phyloP scores from a whole-genome alignment of 2,888 invertebrate species.

The Lycocerus yunnanus region DNA sequence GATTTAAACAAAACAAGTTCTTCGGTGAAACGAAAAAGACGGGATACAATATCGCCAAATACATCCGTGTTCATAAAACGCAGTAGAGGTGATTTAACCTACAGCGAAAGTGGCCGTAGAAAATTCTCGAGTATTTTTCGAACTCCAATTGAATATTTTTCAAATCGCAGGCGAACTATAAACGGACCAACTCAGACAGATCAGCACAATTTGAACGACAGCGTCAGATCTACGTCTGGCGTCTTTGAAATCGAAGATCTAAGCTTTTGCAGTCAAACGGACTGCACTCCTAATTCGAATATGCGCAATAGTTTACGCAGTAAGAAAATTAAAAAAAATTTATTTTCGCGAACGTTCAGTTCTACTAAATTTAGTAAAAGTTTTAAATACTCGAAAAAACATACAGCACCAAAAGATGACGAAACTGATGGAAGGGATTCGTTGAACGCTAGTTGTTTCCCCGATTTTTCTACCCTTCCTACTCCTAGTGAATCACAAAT shows the following conservation, averaged over 20 bases:
- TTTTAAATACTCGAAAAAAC: conserved; percentile 40
- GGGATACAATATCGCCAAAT: conserved; percentile 41
- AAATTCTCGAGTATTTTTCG: conserved; percentile 51
- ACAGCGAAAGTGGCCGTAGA: conserved; percentile 46
- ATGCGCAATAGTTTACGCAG: conserved; percentile 12
- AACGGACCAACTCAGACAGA: conserved; percentile 41
- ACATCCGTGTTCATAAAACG: conserved; percentile 34
- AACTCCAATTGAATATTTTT: conserved; percentile 52
- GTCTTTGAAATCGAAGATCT: conserved; percentile 51
- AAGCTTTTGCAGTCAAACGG: conserved; percentile 14
- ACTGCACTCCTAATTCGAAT: background rate
- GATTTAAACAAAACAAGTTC: conserved; percentile 33
- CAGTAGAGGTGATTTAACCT: conserved; percentile 47
- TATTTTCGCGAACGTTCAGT: conserved; percentile 52
- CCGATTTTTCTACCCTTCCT: conserved; percentile 50
- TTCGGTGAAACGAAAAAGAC: conserved; percentile 41
- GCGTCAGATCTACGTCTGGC: conserved; percentile 50
- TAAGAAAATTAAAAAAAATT: conserved; percentile 48
- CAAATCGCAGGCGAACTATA: conserved; percentile 51
- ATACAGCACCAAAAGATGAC: conserved; percentile 45
- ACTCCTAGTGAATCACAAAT: conserved; percentile 37
- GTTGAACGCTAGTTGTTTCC: conserved; percentile 51
- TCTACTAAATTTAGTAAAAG: conserved; percentile 48
- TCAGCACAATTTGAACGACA: conserved; percentile 47
- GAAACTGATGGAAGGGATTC: conserved; percentile 42